phyloP scores from a whole-genome alignment of 2,888 invertebrate genomes.

The Cheilosia urbana region DNA sequence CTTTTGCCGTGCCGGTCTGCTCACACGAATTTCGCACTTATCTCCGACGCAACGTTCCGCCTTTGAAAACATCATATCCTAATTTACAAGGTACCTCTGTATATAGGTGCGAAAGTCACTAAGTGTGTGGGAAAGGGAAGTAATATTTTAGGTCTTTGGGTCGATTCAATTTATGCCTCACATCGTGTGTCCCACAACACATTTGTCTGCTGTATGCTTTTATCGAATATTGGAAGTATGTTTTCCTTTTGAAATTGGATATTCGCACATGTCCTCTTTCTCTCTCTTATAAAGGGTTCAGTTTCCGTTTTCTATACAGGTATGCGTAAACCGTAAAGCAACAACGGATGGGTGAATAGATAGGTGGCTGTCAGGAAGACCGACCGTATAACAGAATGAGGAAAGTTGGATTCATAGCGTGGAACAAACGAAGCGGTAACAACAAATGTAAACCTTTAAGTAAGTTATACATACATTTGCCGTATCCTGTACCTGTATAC shows the following conservation, averaged over 20 bases:
- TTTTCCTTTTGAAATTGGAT: constrained; percentile 61
- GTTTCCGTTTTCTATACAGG: constrained; percentile 10
- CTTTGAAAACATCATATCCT: constrained; percentile 13
- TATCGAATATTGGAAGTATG: constrained; percentile 39
- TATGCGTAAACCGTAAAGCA: neutral
- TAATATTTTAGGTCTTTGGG: constrained; percentile 19
- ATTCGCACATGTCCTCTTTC: constrained; percentile 44
- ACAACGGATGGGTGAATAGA: constrained; percentile 8
- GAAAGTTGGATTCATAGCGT: constrained; percentile 60
- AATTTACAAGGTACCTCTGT: constrained; percentile 5
- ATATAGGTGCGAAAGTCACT: constrained; percentile 36
- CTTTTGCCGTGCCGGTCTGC: neutral
- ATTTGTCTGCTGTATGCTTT: constrained; percentile 9
- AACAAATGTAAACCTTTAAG: constrained; percentile 63
- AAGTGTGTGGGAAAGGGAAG: constrained; percentile 29
- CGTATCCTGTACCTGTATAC: constrained; percentile 32
- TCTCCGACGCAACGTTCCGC: neutral
- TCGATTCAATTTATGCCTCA: constrained; percentile 38
- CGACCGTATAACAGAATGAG: constrained; percentile 3
- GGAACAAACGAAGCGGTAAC: constrained; percentile 54
- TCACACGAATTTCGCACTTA: too few relatives aligned
- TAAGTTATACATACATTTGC: constrained; percentile 59
- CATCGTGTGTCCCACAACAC: neutral
- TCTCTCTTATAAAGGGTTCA: constrained; percentile 32
- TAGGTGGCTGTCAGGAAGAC: constrained; percentile 1